Evolutionary conservation across 2,888 invertebrate genomes (phyloP), one percentile per base, ranked within the genome.

Genomic region (Gerris lacustris): DNA sequence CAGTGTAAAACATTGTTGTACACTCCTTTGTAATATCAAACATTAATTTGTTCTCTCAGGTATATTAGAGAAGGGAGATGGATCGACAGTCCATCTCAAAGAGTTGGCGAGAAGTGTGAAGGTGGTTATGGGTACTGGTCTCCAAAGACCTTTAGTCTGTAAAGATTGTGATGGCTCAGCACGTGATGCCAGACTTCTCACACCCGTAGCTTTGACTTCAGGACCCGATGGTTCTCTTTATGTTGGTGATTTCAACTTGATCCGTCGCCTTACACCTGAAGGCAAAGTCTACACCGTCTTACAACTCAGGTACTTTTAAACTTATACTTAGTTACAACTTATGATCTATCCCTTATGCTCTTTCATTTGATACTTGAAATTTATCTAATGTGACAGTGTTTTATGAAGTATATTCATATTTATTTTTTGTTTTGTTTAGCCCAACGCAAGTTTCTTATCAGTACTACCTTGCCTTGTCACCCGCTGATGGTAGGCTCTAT

Each of bases 181-280:
- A 15, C 91, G 91, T 78, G 91, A 93, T 79, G 89, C 95, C 69
- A 87, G 89, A 70, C 85, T 99, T 0, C 83, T 96, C 75, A 94
- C 95, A 0, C 98, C 98, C 0, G 93, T 96, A 9, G 94, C 97
- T 4, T 82, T 99, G 71, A 93, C 97, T 2, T 92, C 94, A 31
- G 96, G 95, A 44, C 91, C 96, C 11, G 98, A 99, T 82, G 99
- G 99, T 63, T 94, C 94, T 76, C 85, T 99, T 67, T 97, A 96
- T 80, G 94, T 98, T 11, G 97, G 96, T 11, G 97, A 98, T 82
- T 96, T 96, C 80, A 96, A 97, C 83, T 86, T 95, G 70, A 94
- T 96, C 69, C 87, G 96, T 64, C 85, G 94, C 76, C 90, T 96
- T 75, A 91, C 91, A 47, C 92, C 95, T 44, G 92, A 94, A 79